Base-by-base conservation (phyloP, 1,140 invertebrate genomes). In the Sarcophaga peregrina region DNA sequence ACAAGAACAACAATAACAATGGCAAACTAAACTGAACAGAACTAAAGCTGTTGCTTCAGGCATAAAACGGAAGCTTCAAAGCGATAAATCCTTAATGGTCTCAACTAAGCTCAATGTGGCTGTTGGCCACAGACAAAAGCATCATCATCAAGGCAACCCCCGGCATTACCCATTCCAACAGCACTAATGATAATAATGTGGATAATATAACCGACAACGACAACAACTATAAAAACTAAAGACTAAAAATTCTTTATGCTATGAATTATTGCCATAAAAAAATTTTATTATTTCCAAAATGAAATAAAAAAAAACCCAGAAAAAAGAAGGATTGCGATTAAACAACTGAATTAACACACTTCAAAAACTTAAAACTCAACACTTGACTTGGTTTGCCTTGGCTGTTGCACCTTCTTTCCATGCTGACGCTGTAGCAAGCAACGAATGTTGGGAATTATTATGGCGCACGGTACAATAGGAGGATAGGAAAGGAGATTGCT, bases 11-110 rank as follows among this genome's bases (percentile, higher is more conserved):
- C 25, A 37, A 37, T 4, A 37, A 37, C 25, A 37, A 37, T 37
- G 25, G 25, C 25, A 37, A 37, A 37, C 25, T 37, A 37, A 37
- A 37, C 4, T 37, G 1, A 37, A n/a, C n/a, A n/a, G n/a, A 78
- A 50, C 48, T 78, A 78, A 78, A 78, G 17, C 75, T 78, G 75
- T 78, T 78, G 75, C 75, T 78, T 78, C 75, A 78, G 75, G 75
- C 75, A 78, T 78, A 78, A 78, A 78, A 78, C 75, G 48, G 48
- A 78, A 78, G 75, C 75, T 78, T 78, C 50, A 78, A 78, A 78
- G 48, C 75, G 74, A 76, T 76, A 76, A 76, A 76, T 76, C 74
- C 74, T 76, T 76, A 76, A 76, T 76, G 74, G 74, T 17, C 48
- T 76, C 74, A 76, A 50, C 15, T 76, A 17, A 76, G 58, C 15